A percentile compares a stretch with the other conserved stretches of the same genome.
Evolutionary conservation across 1,140 invertebrate genomes (phyloP).

Genomic region (Drosophila busckii): DNA sequence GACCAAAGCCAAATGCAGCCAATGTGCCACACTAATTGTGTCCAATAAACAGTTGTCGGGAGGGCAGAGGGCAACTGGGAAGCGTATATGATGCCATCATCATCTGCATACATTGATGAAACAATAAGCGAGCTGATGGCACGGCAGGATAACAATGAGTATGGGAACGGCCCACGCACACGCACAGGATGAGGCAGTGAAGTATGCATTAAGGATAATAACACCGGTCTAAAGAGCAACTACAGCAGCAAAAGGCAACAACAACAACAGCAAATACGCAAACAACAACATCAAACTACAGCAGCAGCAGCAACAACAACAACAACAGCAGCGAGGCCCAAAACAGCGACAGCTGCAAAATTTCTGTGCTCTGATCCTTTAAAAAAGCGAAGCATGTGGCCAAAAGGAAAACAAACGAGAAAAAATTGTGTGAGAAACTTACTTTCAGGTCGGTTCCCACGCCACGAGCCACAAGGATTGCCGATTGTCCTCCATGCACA

Average conservation of each 20-base stretch:
- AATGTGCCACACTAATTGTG: slow-evolving; percentile 75
- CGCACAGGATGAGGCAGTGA: slow-evolving; percentile 66
- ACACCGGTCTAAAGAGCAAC: slow-evolving; percentile 72
- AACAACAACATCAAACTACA: slow-evolving; percentile 28
- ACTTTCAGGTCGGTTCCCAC: slow-evolving; percentile 78
- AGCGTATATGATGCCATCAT: slow-evolving; percentile 69
- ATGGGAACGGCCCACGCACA: slow-evolving; percentile 57
- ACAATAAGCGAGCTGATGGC: slow-evolving; percentile 71
- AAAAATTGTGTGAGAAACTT: slow-evolving; percentile 79
- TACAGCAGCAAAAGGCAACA: slow-evolving; percentile 23
- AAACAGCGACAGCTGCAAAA: slow-evolving; percentile 78
- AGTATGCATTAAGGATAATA: slow-evolving; percentile 78
- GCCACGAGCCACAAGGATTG: slow-evolving; percentile 78
- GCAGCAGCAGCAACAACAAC: slow-evolving; percentile 22
- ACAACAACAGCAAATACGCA: slow-evolving; percentile 18
- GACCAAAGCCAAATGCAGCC: slow-evolving; percentile 42
- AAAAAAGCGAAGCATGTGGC: slow-evolving; percentile 76
- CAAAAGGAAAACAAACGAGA: slow-evolving; percentile 78
- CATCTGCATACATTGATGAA: slow-evolving; percentile 74
- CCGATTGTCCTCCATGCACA: slow-evolving; percentile 57
- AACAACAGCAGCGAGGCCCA: slow-evolving; percentile 41
- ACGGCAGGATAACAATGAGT: slow-evolving; percentile 67
- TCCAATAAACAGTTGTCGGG: slow-evolving; percentile 68
- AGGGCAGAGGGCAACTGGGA: slow-evolving; percentile 15
- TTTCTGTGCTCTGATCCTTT: slow-evolving; percentile 75